Base-by-base conservation (phyloP, 37 sponge, comb jelly and placozoan genomes). In the Diacarnus erythraeanus region DNA sequence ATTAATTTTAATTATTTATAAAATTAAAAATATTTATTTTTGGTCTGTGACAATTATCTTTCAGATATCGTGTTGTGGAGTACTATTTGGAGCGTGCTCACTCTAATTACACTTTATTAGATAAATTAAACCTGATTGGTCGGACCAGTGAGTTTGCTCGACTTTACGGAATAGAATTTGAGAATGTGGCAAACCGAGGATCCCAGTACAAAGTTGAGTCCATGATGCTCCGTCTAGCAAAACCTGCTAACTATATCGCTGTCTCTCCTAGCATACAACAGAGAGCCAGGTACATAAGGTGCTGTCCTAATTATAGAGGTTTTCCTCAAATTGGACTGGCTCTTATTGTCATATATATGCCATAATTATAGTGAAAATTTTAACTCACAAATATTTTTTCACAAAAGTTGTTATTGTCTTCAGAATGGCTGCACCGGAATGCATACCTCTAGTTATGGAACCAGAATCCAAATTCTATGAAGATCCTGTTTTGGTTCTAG, bases 131-230 rank as follows among this genome's bases (percentile, higher is more conserved):
- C 78, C 56, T 95, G 57, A 84, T 98, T 61, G 94, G 85, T 57
- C 87, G 92, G 40, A 98, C 99, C 9, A 93, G 96, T 91, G 99
- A 98, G 76, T 82, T 98, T 86, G 94, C 96, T 42, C 86, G 94
- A 4, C 84, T 98, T 47, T 98, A 97, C 93, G 99, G 99, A 0
- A 95, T 98, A 31, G 87, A 87, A 80, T 98, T 98, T 86, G 88
- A 88, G 63, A 82, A 71, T 74, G 99, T 98, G 2, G 64, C 94
- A 47, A 51, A 93, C 20, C 64, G 99, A 25, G 99, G 99, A 0
- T 85, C 96, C 2, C 99, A 97, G 90, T 97, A 90, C 66, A 78
- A 96, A 25, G 99, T 98, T 27, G 99, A 98, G 83, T 95, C 99
- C 43, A 98, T 98, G 96, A 80, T 98, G 88, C 80, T 93, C 38